These are phyloP conservation scores for Drosophila kuntzei DNA, from an alignment of 2,888 invertebrate genomes.

Conservation along the genomic window DNA sequence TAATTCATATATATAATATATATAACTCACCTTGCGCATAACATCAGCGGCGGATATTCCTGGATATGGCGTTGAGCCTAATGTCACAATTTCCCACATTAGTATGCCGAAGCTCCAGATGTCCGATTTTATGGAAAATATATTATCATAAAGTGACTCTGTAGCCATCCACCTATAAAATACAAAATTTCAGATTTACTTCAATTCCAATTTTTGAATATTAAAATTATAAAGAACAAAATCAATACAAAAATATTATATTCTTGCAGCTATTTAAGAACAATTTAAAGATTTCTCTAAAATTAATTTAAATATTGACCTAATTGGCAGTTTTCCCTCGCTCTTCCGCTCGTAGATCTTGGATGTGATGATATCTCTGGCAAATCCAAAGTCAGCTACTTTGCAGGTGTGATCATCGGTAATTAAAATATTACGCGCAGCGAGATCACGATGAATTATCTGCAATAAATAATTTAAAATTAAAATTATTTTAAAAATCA, in stretches of 20 bases:
- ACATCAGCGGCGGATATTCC: constrained; percentile 96
- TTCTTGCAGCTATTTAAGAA: too few species aligned
- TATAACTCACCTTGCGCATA: constrained; percentile 90
- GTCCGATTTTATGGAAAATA: constrained; percentile 97
- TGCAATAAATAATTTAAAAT: constrained; percentile 81
- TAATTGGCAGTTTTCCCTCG: constrained; percentile 91
- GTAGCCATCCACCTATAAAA: constrained; percentile 96
- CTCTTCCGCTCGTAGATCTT: constrained; percentile 95
- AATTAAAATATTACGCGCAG: constrained; percentile 94
- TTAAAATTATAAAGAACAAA: too few species aligned
- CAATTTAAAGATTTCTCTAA: too few species aligned
- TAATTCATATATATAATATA: neutral
- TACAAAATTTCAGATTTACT: too few species aligned
- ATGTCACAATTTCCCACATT: constrained; percentile 97
- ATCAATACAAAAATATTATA: too few species aligned
- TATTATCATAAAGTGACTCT: constrained; percentile 96
- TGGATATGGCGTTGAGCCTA: constrained; percentile 98
- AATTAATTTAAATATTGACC: constrained; percentile 85
- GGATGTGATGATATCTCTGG: constrained; percentile 94
- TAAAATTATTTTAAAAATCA: constrained; percentile 51
- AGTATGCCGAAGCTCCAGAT: constrained; percentile 98
- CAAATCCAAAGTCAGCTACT: constrained; percentile 97
- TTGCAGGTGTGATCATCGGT: constrained; percentile 95
- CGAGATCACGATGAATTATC: constrained; percentile 96
- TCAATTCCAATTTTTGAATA: too few species aligned